A percentile compares a stretch with the other conserved stretches of the same genome.
phyloP scores from a whole-genome alignment of 1,140 invertebrate species.

The Holcopasites calliopsidis region DNA sequence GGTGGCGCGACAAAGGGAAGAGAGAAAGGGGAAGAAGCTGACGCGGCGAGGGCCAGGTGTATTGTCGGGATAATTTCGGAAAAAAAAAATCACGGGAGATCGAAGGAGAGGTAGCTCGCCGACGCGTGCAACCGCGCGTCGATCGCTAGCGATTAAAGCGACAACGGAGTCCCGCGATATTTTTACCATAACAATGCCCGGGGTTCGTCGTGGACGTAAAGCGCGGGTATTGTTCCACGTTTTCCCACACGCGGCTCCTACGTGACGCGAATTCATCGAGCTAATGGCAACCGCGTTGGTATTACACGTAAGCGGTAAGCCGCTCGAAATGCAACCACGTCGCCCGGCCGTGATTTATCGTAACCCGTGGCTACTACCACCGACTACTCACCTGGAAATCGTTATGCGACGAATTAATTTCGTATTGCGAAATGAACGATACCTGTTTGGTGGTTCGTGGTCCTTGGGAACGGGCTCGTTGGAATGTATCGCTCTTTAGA shows the following conservation, averaged over 20 bases:
- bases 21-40: too few relatives aligned
- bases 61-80: too few relatives aligned
- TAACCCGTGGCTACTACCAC: background rate
- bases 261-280: constrained; percentile 65
- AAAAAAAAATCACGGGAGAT: too few relatives aligned
- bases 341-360: constrained; percentile 27
- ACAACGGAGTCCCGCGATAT: constrained; percentile 26
- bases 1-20: too few relatives aligned
- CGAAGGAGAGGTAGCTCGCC: too few relatives aligned
- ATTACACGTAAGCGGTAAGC: constrained; percentile 23
- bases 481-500: too few relatives aligned
- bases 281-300: constrained; percentile 59
- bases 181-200: constrained; percentile 67
- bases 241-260: constrained; percentile 63
- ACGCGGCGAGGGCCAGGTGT: too few relatives aligned
- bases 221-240: constrained; percentile 57
- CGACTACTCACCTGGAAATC: constrained; percentile 16
- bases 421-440: background rate
- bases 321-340: constrained; percentile 18
- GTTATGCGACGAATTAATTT: constrained; percentile 10
- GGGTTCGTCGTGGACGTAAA: constrained; percentile 54
- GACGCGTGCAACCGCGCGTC: too few relatives aligned
- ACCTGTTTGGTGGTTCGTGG: background rate
- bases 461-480: background rate
- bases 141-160: constrained; percentile 53